These are phyloP conservation scores for Achatina immaculata DNA, from an alignment of 1,140 invertebrate species.

Conservation along the genomic window DNA sequence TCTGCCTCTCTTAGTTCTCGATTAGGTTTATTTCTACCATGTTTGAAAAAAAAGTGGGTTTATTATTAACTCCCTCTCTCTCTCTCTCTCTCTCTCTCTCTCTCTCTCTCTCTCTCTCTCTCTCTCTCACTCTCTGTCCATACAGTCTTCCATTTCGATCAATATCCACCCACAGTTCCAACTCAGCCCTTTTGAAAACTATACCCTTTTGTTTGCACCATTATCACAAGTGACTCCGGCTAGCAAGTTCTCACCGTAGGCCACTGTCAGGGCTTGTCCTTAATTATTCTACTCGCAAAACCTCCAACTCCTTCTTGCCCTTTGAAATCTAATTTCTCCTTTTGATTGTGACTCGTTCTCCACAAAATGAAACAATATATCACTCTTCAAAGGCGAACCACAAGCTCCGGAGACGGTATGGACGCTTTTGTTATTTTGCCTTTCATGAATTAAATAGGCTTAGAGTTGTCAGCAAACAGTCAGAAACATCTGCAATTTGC, in stretches of 20 bases:
- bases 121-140: no score
- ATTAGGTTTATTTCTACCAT: no score
- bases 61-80: no score
- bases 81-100: no score
- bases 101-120: no score
- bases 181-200: no score
- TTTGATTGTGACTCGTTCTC: neutral
- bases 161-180: no score
- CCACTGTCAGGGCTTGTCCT: neutral
- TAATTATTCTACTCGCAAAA: constrained; percentile 3
- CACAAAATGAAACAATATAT: constrained; percentile 6
- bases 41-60: no score
- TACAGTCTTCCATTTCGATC: no score
- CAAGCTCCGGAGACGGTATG: neutral
- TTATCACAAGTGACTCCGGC: neutral
- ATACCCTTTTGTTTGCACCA: neutral
- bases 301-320: neutral
- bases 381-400: neutral
- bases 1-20: no score
- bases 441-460: neutral
- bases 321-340: constrained; percentile 11
- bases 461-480: neutral
- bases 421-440: neutral
- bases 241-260: neutral
- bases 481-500: neutral